Percentiles rank a stretch among this genome's conserved stretches.
Conservation (phyloP, 2,888 invertebrate genomes). For the Diarsia mendica region DNA sequence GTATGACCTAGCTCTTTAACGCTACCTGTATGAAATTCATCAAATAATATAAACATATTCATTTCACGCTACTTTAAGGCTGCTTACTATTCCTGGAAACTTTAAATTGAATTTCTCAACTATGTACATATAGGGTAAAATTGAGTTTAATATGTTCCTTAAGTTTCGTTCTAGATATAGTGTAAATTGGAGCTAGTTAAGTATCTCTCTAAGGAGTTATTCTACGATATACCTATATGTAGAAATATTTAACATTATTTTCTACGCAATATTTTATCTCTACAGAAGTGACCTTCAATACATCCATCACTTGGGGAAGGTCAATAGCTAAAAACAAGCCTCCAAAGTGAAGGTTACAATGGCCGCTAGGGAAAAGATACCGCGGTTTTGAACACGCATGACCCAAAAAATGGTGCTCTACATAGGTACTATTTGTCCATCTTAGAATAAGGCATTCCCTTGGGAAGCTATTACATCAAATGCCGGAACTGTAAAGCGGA, state of each 20-base stretch:
- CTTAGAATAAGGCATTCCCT: neutral
- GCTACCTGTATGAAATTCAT: constrained; percentile 13
- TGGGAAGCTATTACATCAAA: neutral
- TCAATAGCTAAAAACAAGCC: constrained; percentile 13
- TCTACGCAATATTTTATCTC: constrained; percentile 34
- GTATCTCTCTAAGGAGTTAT: constrained; percentile 20
- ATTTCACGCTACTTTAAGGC: constrained; percentile 60
- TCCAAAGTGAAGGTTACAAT: constrained; percentile 8
- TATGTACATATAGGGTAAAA: constrained; percentile 36
- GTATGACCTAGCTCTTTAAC: constrained; percentile 7
- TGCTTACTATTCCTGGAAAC: constrained; percentile 45
- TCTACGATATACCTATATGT: neutral
- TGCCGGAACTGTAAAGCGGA: neutral
- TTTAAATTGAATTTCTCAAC: constrained; percentile 51
- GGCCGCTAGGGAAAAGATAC: neutral
- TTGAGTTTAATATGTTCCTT: constrained; percentile 55
- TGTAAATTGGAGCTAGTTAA: constrained; percentile 27
- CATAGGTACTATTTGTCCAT: neutral
- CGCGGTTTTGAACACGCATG: neutral
- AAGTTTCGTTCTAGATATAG: constrained; percentile 38
- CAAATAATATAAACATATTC: constrained; percentile 48
- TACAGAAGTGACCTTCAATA: neutral
- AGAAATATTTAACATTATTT: constrained; percentile 11
- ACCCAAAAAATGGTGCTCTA: neutral
- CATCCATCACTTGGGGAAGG: constrained; percentile 36